Evolutionary conservation across 2,113 vertebrate species (phyloP), one percentile per base, ranked within the genome.

Genomic region (Litocranius walleri): DNA sequence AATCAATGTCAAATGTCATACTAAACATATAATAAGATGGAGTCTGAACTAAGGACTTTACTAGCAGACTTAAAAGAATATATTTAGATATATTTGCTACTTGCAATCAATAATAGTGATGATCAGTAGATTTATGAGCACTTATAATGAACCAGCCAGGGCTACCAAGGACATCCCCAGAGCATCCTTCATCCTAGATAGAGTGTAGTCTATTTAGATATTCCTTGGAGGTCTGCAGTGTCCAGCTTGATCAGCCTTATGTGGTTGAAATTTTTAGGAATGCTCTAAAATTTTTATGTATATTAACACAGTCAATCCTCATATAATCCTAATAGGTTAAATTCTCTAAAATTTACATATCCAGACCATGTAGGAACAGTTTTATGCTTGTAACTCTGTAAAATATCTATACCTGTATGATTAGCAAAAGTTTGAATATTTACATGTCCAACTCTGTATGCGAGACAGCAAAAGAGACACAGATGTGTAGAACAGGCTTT

Each of bases 1-100:
- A 98, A 92, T 95, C 94, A 97, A 94, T 92, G 91, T 93, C 94
- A 97, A 96, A 96, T 57, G 61, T 21, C 88, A 97, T 96, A 95
- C 88, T 97, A 92, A 98, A 96, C 52, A 91, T 17, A 92, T 27
- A 67, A 94, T 30, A 67, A 93, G 64, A 48, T 62, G 85, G 64
- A 52, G 77, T 84, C 74, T 84, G 50, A 97, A 94, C 56, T 97
- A 97, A 93, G 97, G 94, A 89, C 7, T 13, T 81, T 87, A 96
- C 92, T 6, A 3, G 91, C 54, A 97, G 92, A 94, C 48, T 92
- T 27, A 95, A 97, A 96, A 71, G n/a, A 82, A 92, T 43, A 61
- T 6, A 64, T n/a, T 56, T 91, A 97, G 43, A 78, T 85, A 45
- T 64, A 59, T 94, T 85, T 97, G 77, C 89, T 97, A 84, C 83